Percentiles rank a stretch among this genome's conserved stretches.
Evolutionary conservation across 2,797 vertebrate genomes (phyloP).

Genomic region (Danio kyathit): DNA sequence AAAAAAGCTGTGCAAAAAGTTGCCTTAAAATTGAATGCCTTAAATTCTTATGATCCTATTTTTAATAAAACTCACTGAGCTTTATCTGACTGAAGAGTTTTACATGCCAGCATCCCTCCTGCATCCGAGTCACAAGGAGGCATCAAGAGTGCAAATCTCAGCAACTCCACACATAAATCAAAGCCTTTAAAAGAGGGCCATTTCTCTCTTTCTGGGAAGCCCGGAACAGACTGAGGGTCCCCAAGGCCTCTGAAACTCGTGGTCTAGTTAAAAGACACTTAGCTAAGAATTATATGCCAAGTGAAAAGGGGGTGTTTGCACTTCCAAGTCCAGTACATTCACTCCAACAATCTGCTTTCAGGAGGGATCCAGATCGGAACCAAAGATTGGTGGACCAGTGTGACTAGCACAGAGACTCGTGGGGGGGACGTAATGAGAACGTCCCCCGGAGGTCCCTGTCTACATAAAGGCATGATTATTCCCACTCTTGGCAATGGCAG

Average conservation of each 20-base stretch:
- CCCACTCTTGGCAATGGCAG: conserved; percentile 75
- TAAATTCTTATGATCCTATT: too few relatives aligned
- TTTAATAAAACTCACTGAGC: not conserved
- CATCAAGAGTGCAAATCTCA: not conserved
- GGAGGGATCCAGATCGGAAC: conserved; percentile 29
- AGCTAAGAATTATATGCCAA: conserved; percentile 39
- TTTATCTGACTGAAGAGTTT: conserved; percentile 4
- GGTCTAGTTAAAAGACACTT: conserved; percentile 16
- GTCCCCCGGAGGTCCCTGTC: conserved; percentile 71
- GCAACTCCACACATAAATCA: conserved; percentile 44
- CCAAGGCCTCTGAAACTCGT: conserved; percentile 1
- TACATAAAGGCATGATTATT: conserved; percentile 79
- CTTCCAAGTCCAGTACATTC: conserved; percentile 18
- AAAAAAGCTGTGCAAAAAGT: too few relatives aligned
- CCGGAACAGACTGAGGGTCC: conserved; percentile 5
- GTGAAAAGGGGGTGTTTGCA: conserved; percentile 7
- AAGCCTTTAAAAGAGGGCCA: conserved; percentile 30
- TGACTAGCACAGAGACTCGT: conserved; percentile 4
- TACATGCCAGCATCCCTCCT: conserved; percentile 22
- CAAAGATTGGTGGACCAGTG: conserved; percentile 25
- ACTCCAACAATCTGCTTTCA: conserved; percentile 59
- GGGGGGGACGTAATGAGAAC: conserved; percentile 70
- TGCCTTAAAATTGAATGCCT: too few relatives aligned
- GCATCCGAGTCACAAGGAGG: conserved; percentile 9
- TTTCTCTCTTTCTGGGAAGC: not conserved